Conservation (phyloP, 2,888 invertebrate genomes). For the Polydrusus tereticollis region DNA sequence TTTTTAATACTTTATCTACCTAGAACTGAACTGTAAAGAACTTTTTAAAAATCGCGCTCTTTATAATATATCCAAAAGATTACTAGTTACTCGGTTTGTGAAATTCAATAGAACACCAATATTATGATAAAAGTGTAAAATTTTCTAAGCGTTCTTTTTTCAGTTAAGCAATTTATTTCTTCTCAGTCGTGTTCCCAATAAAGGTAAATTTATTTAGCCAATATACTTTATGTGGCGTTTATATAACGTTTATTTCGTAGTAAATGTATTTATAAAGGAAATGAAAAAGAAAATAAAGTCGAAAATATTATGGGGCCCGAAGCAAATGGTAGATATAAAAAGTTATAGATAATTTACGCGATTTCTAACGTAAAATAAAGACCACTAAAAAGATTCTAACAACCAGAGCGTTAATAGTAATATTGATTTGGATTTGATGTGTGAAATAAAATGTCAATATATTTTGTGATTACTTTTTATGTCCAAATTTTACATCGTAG, state of each 20-base stretch:
- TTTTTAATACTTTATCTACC: too few species aligned
- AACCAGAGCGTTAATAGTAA: neutral
- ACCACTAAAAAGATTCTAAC: neutral
- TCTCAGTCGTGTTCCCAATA: neutral
- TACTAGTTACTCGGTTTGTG: too few species aligned
- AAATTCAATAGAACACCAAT: too few species aligned
- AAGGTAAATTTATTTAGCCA: conserved; percentile 3
- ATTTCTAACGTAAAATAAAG: neutral
- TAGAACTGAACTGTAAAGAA: too few species aligned
- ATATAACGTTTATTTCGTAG: neutral
- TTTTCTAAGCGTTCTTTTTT: neutral
- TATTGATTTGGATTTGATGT: too few species aligned
- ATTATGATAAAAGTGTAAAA: too few species aligned
- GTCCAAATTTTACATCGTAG: too few species aligned
- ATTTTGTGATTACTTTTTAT: too few species aligned
- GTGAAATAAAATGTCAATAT: too few species aligned
- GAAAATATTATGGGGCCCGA: neutral
- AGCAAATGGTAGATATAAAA: neutral
- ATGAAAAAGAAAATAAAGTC: neutral
- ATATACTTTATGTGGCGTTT: neutral
- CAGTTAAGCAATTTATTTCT: neutral
- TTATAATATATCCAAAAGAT: too few species aligned
- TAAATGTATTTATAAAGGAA: neutral
- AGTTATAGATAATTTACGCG: neutral
- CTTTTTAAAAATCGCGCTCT: too few species aligned